Evolutionary conservation across 2,888 invertebrate species (phyloP), one percentile per base, ranked within the genome.

Genomic region (Diadegma fenestrale): DNA sequence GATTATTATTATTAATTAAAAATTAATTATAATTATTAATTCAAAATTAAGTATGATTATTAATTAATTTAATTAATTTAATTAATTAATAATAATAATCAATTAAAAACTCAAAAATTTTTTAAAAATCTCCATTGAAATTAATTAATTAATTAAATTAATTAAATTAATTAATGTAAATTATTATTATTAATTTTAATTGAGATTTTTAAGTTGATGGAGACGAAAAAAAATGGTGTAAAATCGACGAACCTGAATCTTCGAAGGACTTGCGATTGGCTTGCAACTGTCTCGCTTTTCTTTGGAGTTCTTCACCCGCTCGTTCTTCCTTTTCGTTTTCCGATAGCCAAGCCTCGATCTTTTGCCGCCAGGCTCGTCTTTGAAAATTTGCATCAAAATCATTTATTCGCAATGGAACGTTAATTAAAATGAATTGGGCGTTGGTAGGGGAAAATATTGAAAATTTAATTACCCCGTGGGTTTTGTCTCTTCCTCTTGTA

Each of bases 311-410:
- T 88, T 97, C 96, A 87, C 95, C 96, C 88, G 96, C 95, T 90
- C 96, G 96, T 93, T 97, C 97, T 92, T 96, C 97, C 91, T 96
- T 96, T 92, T 97, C 97, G 94, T 97, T 98, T 82, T 97, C 97
- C 88, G 97, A 96, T 86, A 98, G 94, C 98, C 98, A 98, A 7
- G 97, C 97, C 94, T 98, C 98, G 91, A 98, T 98, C 93, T 98
- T 98, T 93, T 98, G 97, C 71, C 97, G 95, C 97, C 98, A 98
- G 92, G 98, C 97, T 94, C 97, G 97, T 89, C 93, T 95, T 91
- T 92, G 85, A 63, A 17, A 33, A 68, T 37, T 76, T 30, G 2
- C 37, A 22, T 48, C 7, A 1, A 30, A 61, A 45, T 14, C 26
- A 0, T 58, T 54, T 22, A 54, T 26, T 17, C 51, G 26, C 61